phyloP scores from a whole-genome alignment of 2,113 vertebrate genomes.

The Chloroceryle aenea region DNA sequence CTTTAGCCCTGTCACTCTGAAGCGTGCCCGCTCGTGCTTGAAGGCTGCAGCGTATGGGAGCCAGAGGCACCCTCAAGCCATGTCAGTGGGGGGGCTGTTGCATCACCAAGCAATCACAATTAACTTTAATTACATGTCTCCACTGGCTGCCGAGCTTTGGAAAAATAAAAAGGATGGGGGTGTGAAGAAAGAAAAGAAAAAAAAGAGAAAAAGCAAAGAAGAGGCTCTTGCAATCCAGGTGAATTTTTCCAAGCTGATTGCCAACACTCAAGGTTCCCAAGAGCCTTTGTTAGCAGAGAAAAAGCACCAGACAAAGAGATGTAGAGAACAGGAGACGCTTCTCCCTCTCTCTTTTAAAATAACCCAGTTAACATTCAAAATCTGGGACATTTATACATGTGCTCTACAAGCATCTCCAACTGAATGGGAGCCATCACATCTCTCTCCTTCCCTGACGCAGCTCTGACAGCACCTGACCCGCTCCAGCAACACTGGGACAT shows the following conservation, averaged over 20 bases:
- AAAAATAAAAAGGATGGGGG: not conserved
- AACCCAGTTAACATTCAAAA: not conserved
- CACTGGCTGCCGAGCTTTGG: not conserved
- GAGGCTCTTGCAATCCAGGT: slow-evolving; percentile 30
- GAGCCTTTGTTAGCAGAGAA: slow-evolving; percentile 27
- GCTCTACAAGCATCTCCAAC: not conserved
- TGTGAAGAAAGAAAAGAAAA: not conserved
- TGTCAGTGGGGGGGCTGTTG: not conserved
- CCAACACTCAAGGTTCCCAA: not conserved
- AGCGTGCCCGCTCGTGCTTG: accelerated
- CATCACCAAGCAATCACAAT: not conserved
- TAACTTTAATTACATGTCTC: not conserved
- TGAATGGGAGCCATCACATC: not conserved
- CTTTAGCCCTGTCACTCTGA: not conserved
- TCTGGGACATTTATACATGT: not conserved
- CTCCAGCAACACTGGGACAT: not conserved
- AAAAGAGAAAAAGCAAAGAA: not conserved
- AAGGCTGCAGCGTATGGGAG: not conserved
- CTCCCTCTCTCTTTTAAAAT: not conserved
- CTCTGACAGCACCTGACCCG: not conserved
- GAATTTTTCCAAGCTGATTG: slow-evolving; percentile 28
- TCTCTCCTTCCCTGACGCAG: not conserved
- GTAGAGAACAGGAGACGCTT: not conserved
- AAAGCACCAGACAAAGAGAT: not conserved
- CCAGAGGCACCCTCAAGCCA: not conserved